These are phyloP conservation scores for Takifugu rubripes DNA, from an alignment of 2,797 vertebrate genomes.

Conservation along the genomic window DNA sequence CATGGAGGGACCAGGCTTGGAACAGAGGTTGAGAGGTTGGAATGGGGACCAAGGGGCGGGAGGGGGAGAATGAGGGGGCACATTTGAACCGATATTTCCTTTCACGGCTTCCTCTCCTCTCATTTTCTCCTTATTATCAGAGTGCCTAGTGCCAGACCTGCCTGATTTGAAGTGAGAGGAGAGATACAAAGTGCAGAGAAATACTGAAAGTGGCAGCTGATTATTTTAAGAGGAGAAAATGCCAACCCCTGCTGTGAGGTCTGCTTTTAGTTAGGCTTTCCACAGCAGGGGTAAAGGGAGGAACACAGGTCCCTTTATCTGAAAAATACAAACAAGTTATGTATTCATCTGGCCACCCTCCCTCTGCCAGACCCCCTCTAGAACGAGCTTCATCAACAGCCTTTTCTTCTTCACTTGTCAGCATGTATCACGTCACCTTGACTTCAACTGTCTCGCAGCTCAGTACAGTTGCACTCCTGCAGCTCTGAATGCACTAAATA, in stretches of 20 bases:
- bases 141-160: slow-evolving; percentile 60
- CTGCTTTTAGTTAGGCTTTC: slow-evolving; percentile 48
- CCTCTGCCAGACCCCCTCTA: slow-evolving; percentile 4
- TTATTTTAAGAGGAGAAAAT: slow-evolving; percentile 39
- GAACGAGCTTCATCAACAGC: slow-evolving; percentile 36
- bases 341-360: slow-evolving; percentile 34
- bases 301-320: slow-evolving; percentile 29
- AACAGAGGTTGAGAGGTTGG: slow-evolving; percentile 55
- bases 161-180: slow-evolving; percentile 46
- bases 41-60: slow-evolving; percentile 38
- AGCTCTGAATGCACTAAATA: slow-evolving; percentile 17
- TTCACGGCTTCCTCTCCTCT: slow-evolving; percentile 61
- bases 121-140: slow-evolving; percentile 71
- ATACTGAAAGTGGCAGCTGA: slow-evolving; percentile 43
- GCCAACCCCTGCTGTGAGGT: slow-evolving; percentile 9
- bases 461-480: slow-evolving; percentile 23
- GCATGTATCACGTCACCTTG: slow-evolving; percentile 39
- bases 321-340: slow-evolving; percentile 39
- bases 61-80: slow-evolving; percentile 23
- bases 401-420: slow-evolving; percentile 49
- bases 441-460: slow-evolving; percentile 28
- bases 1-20: slow-evolving; percentile 52
- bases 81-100: slow-evolving; percentile 69
- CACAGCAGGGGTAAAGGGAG: slow-evolving; percentile 16
- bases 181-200: slow-evolving; percentile 60